Evolutionary conservation across 1,140 invertebrate species (phyloP).

Genomic region (Macrobrachium rosenbergii): DNA sequence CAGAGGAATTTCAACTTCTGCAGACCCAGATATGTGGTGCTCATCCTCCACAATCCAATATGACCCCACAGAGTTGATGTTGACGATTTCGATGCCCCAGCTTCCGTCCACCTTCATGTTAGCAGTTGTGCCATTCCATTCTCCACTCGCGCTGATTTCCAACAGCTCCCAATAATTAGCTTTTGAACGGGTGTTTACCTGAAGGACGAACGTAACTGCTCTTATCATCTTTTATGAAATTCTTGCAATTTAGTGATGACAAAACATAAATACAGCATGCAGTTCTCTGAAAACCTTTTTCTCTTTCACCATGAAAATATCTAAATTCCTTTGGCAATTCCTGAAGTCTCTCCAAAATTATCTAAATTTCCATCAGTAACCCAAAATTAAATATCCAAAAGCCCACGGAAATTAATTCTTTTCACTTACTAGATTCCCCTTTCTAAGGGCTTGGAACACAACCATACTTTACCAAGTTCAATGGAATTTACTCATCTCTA

Average conservation of each 20-base stretch:
- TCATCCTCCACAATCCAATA: not conserved
- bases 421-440: too few species aligned
- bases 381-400: too few species aligned
- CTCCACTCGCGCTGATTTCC: not conserved
- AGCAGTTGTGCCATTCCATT: conserved; percentile 5
- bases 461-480: too few species aligned
- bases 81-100: not conserved
- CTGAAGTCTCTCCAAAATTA: too few species aligned
- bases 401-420: too few species aligned
- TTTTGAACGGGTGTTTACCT: conserved; percentile 25
- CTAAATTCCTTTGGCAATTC: too few species aligned
- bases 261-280: not conserved
- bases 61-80: conserved; percentile 2
- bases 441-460: too few species aligned
- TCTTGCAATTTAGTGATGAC: not conserved
- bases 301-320: too few species aligned
- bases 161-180: conserved; percentile 30
- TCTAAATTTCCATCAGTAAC: too few species aligned
- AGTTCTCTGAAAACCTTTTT: too few species aligned
- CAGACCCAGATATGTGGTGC: conserved; percentile 4
- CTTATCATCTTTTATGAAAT: too few species aligned
- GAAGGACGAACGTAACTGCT: not conserved
- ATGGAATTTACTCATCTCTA: too few species aligned
- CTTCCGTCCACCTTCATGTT: not conserved
- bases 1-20: conserved; percentile 15